Percentiles rank a stretch among this genome's conserved stretches.
phyloP scores from a whole-genome alignment of 2,888 invertebrate species.

The Agonopterix subpropinquella region DNA sequence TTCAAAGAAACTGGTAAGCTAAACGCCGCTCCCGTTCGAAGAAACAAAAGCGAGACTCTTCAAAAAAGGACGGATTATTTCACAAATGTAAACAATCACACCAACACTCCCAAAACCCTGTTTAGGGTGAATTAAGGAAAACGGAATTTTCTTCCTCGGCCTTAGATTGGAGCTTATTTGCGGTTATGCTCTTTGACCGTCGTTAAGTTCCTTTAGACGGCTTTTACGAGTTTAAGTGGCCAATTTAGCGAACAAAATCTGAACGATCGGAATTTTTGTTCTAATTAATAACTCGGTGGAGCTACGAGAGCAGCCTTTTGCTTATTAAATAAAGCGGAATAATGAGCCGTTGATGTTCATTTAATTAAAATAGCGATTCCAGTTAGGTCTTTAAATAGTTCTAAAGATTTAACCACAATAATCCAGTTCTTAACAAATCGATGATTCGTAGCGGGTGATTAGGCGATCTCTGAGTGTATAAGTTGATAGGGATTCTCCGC shows the following conservation, averaged over 20 bases:
- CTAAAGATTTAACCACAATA: background rate
- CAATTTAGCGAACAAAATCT: constrained; percentile 71
- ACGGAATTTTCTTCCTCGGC: constrained; percentile 64
- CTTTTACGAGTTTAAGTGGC: constrained; percentile 73
- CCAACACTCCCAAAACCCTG: constrained; percentile 55
- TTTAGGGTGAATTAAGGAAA: constrained; percentile 71
- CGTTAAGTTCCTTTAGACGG: constrained; percentile 71
- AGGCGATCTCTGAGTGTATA: constrained; percentile 62
- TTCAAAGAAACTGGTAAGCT: background rate
- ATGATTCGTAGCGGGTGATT: constrained; percentile 42
- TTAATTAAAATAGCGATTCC: constrained; percentile 34
- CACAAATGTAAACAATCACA: constrained; percentile 61
- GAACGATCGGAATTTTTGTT: constrained; percentile 72
- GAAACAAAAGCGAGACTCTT: constrained; percentile 31
- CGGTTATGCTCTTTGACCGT: constrained; percentile 76
- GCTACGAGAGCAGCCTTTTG: constrained; percentile 47
- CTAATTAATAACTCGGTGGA: constrained; percentile 67
- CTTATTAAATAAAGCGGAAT: constrained; percentile 57
- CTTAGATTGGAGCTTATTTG: constrained; percentile 73
- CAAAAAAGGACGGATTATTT: constrained; percentile 46
- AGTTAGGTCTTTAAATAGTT: constrained; percentile 9
- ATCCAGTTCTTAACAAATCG: background rate
- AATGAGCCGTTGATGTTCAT: constrained; percentile 47
- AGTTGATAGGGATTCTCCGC: constrained; percentile 59
- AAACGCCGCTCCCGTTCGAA: background rate